Percentiles rank a stretch among this genome's conserved stretches.
Conservation (phyloP, 2,113 vertebrate species). For the Callipepla californica region DNA sequence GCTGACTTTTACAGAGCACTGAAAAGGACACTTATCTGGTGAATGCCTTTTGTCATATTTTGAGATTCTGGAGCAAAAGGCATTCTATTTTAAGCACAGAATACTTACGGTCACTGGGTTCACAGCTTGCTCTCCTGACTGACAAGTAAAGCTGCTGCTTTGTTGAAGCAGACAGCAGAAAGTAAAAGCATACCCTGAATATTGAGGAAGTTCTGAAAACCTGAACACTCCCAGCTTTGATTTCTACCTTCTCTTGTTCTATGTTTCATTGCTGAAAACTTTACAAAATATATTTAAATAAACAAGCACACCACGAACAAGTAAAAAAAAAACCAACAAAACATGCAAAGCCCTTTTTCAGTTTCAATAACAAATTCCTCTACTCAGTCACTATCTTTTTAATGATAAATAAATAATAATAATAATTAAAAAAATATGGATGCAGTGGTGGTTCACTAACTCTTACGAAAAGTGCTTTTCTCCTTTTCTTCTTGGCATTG, state of each 20-base stretch:
- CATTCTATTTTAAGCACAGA: slow-evolving; percentile 51
- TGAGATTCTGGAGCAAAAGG: slow-evolving; percentile 53
- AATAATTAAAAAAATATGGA: background rate
- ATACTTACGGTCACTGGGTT: slow-evolving; percentile 12
- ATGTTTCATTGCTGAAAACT: background rate
- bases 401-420: background rate
- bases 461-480: background rate
- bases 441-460: background rate
- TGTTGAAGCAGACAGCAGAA: background rate
- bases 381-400: background rate
- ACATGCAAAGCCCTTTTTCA: background rate
- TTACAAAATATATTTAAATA: background rate
- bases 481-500: background rate
- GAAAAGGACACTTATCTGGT: background rate
- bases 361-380: background rate
- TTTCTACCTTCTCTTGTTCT: background rate
- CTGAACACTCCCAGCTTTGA: background rate
- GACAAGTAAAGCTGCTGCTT: slow-evolving; percentile 59
- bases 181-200: background rate
- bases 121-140: slow-evolving; percentile 23
- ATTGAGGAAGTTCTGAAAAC: background rate
- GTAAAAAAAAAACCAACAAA: background rate
- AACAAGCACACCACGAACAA: too few relatives aligned
- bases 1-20: background rate
- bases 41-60: background rate